Evolutionary conservation across 2,797 vertebrate genomes (phyloP).

Genomic region (Perodicticus potto): DNA sequence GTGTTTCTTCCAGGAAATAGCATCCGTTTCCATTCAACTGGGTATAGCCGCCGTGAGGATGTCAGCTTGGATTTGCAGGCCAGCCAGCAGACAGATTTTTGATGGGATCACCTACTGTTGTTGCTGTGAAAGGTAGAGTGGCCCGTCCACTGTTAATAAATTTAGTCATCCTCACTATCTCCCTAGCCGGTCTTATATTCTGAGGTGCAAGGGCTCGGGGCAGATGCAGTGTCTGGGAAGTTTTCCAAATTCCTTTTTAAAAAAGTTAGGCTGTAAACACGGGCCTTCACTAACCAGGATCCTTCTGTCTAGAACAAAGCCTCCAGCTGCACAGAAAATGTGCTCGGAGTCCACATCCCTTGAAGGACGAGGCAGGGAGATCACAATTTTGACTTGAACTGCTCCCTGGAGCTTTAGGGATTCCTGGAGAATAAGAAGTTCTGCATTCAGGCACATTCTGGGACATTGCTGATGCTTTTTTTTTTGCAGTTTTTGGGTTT

Average conservation of each 20-base stretch:
- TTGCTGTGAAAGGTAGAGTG: slow-evolving; percentile 80
- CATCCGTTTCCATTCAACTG: slow-evolving; percentile 52
- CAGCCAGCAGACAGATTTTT: slow-evolving; percentile 78
- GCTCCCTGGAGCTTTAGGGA: not conserved
- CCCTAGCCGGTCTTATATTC: slow-evolving; percentile 58
- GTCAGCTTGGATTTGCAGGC: slow-evolving; percentile 73
- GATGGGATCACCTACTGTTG: slow-evolving; percentile 80
- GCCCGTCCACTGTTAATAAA: slow-evolving; percentile 83
- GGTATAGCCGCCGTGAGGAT: slow-evolving; percentile 57
- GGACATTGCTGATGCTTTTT: not conserved
- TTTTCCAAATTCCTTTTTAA: slow-evolving; percentile 84
- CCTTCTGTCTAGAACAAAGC: slow-evolving; percentile 81
- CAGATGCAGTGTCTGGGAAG: slow-evolving; percentile 86
- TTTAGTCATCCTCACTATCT: slow-evolving; percentile 78
- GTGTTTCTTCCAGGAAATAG: slow-evolving; percentile 64
- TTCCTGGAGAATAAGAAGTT: slow-evolving; percentile 43
- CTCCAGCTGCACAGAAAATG: slow-evolving; percentile 80
- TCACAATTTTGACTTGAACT: slow-evolving; percentile 7
- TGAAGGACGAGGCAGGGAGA: slow-evolving; percentile 70
- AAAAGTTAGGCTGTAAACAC: slow-evolving; percentile 80
- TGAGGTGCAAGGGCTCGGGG: slow-evolving; percentile 78
- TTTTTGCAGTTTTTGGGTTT: no score
- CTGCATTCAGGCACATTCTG: not conserved
- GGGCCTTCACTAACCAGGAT: slow-evolving; percentile 47
- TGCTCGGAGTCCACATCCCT: slow-evolving; percentile 52